phyloP scores from a whole-genome alignment of 2,113 vertebrate genomes.

The Rhodinocichla rosea region DNA sequence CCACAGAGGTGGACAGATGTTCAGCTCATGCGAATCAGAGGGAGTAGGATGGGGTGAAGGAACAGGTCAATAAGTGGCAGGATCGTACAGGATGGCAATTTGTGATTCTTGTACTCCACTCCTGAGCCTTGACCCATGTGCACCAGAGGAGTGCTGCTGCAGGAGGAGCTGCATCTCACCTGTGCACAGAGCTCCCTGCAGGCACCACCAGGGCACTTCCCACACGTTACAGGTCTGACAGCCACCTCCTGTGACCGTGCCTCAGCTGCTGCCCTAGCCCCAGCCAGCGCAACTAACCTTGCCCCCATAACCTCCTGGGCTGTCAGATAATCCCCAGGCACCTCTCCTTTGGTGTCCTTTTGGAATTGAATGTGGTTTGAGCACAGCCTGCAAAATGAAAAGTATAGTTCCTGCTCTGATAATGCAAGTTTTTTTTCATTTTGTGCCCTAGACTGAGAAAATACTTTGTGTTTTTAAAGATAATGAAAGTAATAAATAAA shows the following conservation, averaged over 20 bases:
- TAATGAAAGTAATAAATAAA: background rate
- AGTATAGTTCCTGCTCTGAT: background rate
- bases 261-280: background rate
- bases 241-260: background rate
- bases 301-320: background rate
- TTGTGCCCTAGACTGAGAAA: background rate
- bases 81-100: background rate
- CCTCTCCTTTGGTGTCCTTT: background rate
- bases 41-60: background rate
- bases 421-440: background rate
- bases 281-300: background rate
- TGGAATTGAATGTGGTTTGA: background rate
- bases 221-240: background rate
- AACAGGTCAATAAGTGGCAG: background rate
- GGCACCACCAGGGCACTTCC: rapidly evolving
- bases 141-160: background rate
- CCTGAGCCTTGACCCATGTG: background rate
- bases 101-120: rapidly evolving
- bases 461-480: background rate
- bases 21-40: rapidly evolving
- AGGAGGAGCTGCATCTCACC: background rate
- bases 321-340: background rate
- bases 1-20: background rate
- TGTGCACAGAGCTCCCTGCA: background rate
- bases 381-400: background rate